Evolutionary conservation across 2,797 vertebrate species (phyloP).

Genomic region (Basileuterus tristriatus): DNA sequence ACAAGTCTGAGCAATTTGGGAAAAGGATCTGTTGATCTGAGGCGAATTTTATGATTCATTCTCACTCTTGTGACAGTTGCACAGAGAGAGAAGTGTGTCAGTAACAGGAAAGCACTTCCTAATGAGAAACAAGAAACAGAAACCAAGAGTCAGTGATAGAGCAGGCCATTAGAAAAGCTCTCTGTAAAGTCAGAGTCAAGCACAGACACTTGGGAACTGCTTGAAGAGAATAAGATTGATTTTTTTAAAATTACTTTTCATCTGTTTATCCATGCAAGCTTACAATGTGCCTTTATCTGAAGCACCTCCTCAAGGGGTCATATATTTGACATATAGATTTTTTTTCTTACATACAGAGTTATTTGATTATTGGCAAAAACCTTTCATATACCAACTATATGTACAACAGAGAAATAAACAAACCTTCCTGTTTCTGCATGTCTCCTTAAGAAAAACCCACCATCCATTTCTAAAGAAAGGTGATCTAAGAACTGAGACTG

Average conservation of each 20-base stretch:
- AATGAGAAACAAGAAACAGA: neutral
- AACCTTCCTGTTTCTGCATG: neutral
- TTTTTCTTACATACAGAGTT: neutral
- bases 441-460: neutral
- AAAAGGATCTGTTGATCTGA: neutral
- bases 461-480: neutral
- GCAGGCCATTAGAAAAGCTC: neutral
- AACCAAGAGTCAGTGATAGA: neutral
- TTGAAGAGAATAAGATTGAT: neutral
- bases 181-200: neutral
- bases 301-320: neutral
- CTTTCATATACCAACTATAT: neutral
- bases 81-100: neutral
- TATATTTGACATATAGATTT: neutral
- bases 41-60: neutral
- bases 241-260: neutral
- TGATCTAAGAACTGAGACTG: neutral
- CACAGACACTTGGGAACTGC: neutral
- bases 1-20: neutral
- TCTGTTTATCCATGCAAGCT: neutral
- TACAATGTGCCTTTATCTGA: neutral
- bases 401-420: neutral
- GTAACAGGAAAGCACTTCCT: slow-evolving; percentile 23
- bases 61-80: neutral
- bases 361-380: neutral